Conservation (phyloP, 2,113 vertebrate genomes). For the Talpa occidentalis region DNA sequence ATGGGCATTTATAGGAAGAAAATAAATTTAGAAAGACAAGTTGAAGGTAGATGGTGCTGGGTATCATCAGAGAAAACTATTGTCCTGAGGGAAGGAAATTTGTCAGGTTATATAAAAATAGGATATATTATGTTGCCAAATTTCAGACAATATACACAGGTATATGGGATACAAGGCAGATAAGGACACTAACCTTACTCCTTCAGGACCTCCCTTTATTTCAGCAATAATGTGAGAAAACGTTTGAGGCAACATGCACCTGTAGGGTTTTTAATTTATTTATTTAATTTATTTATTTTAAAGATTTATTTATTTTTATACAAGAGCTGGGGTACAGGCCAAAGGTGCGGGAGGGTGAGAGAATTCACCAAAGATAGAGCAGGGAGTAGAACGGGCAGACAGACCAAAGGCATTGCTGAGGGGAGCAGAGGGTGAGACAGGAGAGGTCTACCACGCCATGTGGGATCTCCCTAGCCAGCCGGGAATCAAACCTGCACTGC, state of each 20-base stretch:
- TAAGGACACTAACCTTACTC: not conserved
- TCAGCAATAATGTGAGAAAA: not conserved
- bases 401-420: too few relatives aligned
- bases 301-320: too few relatives aligned
- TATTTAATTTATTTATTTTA: too few relatives aligned
- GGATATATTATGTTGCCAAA: not conserved
- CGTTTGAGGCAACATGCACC: not conserved
- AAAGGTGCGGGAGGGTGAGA: too few relatives aligned
- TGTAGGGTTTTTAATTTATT: too few relatives aligned
- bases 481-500: too few relatives aligned
- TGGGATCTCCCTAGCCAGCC: too few relatives aligned
- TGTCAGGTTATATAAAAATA: not conserved
- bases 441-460: too few relatives aligned
- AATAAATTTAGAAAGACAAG: not conserved
- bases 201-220: not conserved
- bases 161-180: not conserved
- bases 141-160: not conserved
- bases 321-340: too few relatives aligned
- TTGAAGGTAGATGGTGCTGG: not conserved
- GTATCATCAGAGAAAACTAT: not conserved
- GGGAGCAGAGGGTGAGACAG: too few relatives aligned
- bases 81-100: not conserved
- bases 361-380: too few relatives aligned
- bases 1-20: not conserved
- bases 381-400: too few relatives aligned